Evolutionary conservation across 2,797 vertebrate species (phyloP), one percentile per base, ranked within the genome.

Genomic region (Galago senegalensis): DNA sequence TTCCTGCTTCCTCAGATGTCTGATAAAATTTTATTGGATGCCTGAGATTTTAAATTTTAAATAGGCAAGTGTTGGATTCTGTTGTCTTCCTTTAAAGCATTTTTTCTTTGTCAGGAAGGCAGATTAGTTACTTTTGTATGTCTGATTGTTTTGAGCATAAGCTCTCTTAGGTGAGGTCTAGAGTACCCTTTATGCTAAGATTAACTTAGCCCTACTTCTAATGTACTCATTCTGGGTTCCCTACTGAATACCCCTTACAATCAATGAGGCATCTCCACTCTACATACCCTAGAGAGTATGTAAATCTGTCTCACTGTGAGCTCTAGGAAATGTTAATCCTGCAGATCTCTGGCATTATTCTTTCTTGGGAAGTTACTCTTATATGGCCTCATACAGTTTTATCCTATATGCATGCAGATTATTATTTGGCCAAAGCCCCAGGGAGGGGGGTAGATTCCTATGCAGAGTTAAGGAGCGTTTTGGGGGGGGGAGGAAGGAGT

Each of bases 1-100:
- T 93, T 82, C 5, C 67, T 85, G 29, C 11, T 34, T 67, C 31
- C 83, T 93, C 84, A 3, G 58, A 17, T 87, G 23, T 40, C 49
- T 79, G 92, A 81, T 67, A 80, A 67, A 77, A 63, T 88, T 88
- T 95, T 86, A 76, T 40, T 60, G 17, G 21, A 29, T 93, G n/a
- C 73, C 91, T 46, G 63, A 80, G 86, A 65, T 63, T 82, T 80
- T 87, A 25, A 73, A 60, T 79, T 87, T 91, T 70, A 46, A 6
- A 34, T 7, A 89, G 37, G 20, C 72, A 58, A 90, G 16, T 37
- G 40, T 37, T 87, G 34, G 60, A 65, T 76, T 93, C 40, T 90
- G 21, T 79, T 93, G 49, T 63, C 46, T 85, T 89, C n/a, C 16
- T 72, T 92, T 80, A 49, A 92, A 88, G 31, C 77, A 8, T 70